A percentile compares a stretch with the other conserved stretches of the same genome.
These are phyloP conservation scores for Pheosia gnoma DNA, from an alignment of 2,888 invertebrate species.

Conservation along the genomic window DNA sequence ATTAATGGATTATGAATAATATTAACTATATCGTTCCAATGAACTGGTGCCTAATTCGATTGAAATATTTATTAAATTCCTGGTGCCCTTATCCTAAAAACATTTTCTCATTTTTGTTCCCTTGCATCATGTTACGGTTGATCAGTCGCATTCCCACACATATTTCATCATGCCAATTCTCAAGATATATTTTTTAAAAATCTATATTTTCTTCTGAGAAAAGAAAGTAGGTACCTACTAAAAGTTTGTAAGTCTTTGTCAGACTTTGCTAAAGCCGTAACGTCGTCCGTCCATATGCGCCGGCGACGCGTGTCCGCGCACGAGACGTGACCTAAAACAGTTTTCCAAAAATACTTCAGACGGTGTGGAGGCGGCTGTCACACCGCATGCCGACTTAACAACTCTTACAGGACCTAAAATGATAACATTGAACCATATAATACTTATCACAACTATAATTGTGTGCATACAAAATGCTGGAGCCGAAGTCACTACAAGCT, in stretches of 20 bases:
- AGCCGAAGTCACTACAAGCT: conserved; percentile 45
- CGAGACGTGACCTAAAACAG: conserved; percentile 75
- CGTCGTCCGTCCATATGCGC: conserved; percentile 14
- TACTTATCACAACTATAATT: conserved; percentile 33
- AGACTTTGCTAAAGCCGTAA: not conserved
- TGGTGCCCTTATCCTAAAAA: too few relatives aligned
- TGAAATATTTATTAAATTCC: too few relatives aligned
- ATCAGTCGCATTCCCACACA: too few relatives aligned
- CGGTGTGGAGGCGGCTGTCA: conserved; percentile 57
- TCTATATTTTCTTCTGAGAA: too few relatives aligned
- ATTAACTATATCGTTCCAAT: too few relatives aligned
- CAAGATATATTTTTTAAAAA: too few relatives aligned
- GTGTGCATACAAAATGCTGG: conserved; percentile 24
- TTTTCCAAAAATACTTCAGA: conserved; percentile 81
- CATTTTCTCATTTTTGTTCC: too few relatives aligned
- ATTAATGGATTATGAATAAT: not conserved
- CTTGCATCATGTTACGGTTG: too few relatives aligned
- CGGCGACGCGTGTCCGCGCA: conserved; percentile 36
- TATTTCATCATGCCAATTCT: too few relatives aligned
- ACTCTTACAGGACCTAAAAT: conserved; percentile 34
- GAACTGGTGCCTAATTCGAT: too few relatives aligned
- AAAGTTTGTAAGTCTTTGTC: not conserved
- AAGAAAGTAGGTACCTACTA: not conserved
- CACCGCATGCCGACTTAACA: conserved; percentile 56
- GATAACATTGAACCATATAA: conserved; percentile 38